Evolutionary conservation across 1,140 invertebrate species (phyloP).

Genomic region (Dendrolimus punctatus): DNA sequence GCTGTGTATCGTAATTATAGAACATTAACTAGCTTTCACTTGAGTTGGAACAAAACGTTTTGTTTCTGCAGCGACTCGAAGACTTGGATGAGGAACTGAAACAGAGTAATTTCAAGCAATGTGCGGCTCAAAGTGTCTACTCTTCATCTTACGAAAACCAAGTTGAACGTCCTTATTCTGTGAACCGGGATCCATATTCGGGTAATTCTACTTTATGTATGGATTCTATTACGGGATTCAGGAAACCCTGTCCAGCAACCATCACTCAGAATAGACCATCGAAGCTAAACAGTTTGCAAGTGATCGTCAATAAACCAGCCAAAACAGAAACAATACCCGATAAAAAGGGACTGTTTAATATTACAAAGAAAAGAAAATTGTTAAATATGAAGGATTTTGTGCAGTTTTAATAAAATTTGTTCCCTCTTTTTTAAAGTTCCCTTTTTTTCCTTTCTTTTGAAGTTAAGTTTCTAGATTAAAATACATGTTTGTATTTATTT

Average conservation of each 20-base stretch:
- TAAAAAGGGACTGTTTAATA: constrained; percentile 56
- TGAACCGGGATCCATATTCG: constrained; percentile 26
- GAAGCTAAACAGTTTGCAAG: constrained; percentile 35
- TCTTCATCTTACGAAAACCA: constrained; percentile 38
- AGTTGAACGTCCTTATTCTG: constrained; percentile 53
- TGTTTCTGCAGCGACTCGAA: constrained; percentile 34
- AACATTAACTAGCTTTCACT: constrained; percentile 11
- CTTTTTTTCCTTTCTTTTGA: no score
- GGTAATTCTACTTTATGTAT: constrained; percentile 18
- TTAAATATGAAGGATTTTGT: constrained; percentile 55
- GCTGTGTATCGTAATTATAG: neutral
- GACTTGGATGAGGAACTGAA: constrained; percentile 61
- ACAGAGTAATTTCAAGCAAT: constrained; percentile 60
- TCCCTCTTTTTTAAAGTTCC: neutral
- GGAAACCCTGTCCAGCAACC: constrained; percentile 10
- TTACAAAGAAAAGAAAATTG: constrained; percentile 60
- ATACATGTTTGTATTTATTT: no score
- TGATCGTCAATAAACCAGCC: constrained; percentile 32
- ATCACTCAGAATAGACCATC: constrained; percentile 21
- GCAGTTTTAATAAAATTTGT: constrained; percentile 31
- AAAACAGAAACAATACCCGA: constrained; percentile 19
- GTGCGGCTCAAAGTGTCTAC: constrained; percentile 43
- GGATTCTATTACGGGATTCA: constrained; percentile 14
- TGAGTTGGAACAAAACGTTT: neutral
- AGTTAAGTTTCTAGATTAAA: no score